These are phyloP conservation scores for Torymus texanus DNA, from an alignment of 2,888 invertebrate genomes.

Conservation along the genomic window DNA sequence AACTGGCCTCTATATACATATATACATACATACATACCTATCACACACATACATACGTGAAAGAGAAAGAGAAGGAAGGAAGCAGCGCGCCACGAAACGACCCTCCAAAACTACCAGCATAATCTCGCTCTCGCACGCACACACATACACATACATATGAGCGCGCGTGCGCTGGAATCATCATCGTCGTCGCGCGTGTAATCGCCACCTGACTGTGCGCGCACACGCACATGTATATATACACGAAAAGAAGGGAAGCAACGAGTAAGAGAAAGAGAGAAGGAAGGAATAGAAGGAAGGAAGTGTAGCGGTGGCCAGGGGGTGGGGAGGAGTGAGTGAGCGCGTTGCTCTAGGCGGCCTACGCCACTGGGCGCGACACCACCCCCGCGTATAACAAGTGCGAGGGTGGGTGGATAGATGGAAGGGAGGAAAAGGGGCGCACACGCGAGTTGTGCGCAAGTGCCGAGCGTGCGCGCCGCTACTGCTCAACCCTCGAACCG, in stretches of 20 bases:
- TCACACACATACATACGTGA: too few relatives aligned
- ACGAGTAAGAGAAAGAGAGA: slow-evolving; percentile 20
- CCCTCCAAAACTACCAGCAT: slow-evolving; percentile 12
- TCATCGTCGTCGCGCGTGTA: slow-evolving; percentile 7
- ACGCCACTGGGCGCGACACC: too few relatives aligned
- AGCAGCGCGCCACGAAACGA: neutral
- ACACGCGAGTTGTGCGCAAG: too few relatives aligned
- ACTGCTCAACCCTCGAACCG: neutral
- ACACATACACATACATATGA: neutral
- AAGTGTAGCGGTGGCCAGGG: slow-evolving; percentile 54
- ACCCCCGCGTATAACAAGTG: too few relatives aligned
- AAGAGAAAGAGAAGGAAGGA: slow-evolving; percentile 1
- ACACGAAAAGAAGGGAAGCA: neutral
- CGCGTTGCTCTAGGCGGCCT: neutral
- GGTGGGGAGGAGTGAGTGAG: slow-evolving; percentile 65
- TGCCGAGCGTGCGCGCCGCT: too few relatives aligned
- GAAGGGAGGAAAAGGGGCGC: too few relatives aligned
- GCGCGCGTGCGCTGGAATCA: neutral
- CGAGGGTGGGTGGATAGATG: too few relatives aligned
- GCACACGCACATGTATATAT: neutral
- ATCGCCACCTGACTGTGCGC: slow-evolving; percentile 21
- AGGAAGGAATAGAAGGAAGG: slow-evolving; percentile 8
- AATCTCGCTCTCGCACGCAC: neutral
- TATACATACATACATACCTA: too few relatives aligned
- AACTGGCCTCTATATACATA: too few relatives aligned